Conservation (phyloP, 2,888 invertebrate species). For the Marronus borbonicus region DNA sequence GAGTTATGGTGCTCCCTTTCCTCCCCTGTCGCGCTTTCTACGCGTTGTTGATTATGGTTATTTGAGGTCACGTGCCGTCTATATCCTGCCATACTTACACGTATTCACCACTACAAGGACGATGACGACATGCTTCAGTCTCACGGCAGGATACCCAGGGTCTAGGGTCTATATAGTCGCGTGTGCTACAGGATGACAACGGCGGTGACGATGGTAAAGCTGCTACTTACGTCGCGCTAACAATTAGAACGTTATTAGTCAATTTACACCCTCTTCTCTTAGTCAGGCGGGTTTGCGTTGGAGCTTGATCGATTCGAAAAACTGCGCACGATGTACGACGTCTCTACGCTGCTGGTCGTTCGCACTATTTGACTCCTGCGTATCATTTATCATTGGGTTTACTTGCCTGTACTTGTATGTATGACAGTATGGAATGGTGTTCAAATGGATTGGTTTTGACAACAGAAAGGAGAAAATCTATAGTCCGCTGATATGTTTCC, state of each 20-base stretch:
- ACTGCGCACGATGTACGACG: too few species aligned
- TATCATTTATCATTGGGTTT: too few species aligned
- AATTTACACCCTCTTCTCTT: conserved; percentile 41
- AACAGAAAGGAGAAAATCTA: too few species aligned
- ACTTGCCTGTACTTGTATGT: too few species aligned
- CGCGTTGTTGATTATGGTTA: conserved; percentile 34
- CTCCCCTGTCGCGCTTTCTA: not conserved
- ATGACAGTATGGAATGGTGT: too few species aligned
- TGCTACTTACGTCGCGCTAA: conserved; percentile 25
- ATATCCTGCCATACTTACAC: conserved; percentile 10
- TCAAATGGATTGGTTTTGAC: too few species aligned
- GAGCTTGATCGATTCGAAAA: conserved; percentile 14
- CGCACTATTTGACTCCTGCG: too few species aligned
- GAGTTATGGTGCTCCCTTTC: conserved; percentile 42
- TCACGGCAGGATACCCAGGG: conserved; percentile 14
- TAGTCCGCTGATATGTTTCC: too few species aligned
- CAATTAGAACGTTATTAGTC: conserved; percentile 49
- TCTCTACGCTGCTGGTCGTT: too few species aligned
- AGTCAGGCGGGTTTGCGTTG: not conserved
- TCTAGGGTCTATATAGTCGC: not conserved
- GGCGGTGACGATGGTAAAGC: conserved; percentile 10
- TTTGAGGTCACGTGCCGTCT: conserved; percentile 30
- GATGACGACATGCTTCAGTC: conserved; percentile 5
- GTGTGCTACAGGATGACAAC: conserved; percentile 10
- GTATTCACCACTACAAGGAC: too few species aligned